Percentiles rank a stretch among this genome's conserved stretches.
Conservation (phyloP, 2,113 vertebrate species). For the Struthio camelus region DNA sequence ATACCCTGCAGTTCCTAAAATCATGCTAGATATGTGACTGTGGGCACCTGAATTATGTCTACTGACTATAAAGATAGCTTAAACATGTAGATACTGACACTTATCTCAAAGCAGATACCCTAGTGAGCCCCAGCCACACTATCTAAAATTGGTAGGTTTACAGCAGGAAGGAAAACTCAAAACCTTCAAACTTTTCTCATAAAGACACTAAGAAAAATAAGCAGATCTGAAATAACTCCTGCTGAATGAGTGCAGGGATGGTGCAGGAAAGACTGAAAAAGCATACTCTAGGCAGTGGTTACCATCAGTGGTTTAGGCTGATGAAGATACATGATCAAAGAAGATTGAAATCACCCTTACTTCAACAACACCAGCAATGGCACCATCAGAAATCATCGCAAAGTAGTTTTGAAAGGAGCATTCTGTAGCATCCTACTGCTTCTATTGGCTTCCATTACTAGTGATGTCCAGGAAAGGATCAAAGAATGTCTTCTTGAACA, state of each 20-base stretch:
- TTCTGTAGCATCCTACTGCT: not conserved
- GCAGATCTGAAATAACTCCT: not conserved
- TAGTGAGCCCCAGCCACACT: not conserved
- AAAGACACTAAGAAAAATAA: not conserved
- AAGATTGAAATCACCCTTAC: not conserved
- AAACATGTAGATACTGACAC: not conserved
- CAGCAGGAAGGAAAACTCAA: not conserved
- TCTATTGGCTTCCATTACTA: not conserved
- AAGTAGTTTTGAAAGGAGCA: not conserved
- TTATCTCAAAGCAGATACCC: not conserved
- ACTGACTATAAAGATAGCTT: not conserved
- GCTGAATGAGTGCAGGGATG: not conserved
- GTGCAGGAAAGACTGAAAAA: not conserved
- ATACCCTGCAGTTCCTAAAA: not conserved
- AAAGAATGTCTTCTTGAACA: conserved; percentile 5
- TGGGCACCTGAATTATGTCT: not conserved
- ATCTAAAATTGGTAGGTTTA: not conserved
- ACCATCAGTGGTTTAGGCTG: not conserved
- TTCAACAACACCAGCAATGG: not conserved
- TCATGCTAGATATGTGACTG: not conserved
- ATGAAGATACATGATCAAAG: not conserved
- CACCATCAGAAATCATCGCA: not conserved
- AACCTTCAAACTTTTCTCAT: not conserved
- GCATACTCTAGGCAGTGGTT: not conserved
- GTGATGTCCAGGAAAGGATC: not conserved